These are phyloP conservation scores for Heliconius hermathena DNA, from an alignment of 1,140 invertebrate species.

Conservation along the genomic window DNA sequence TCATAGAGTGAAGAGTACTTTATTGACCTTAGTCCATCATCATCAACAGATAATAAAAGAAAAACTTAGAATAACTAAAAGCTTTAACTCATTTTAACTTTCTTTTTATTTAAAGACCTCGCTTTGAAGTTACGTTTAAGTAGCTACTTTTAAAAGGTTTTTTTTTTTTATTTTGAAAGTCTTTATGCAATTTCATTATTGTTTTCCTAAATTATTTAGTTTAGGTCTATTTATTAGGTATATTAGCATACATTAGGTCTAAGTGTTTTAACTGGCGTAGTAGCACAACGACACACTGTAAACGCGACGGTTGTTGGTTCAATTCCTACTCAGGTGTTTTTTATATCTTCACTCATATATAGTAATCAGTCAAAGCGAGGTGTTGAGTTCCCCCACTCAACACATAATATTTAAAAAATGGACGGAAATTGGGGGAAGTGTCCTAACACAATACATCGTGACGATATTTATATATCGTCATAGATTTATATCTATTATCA, in stretches of 20 bases:
- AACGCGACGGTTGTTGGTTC: too few relatives aligned
- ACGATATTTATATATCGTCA: too few relatives aligned
- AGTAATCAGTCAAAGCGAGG: too few relatives aligned
- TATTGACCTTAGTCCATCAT: background rate
- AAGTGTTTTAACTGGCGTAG: too few relatives aligned
- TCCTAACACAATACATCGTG: too few relatives aligned
- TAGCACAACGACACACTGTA: background rate
- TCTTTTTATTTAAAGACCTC: background rate
- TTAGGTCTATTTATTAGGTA: background rate
- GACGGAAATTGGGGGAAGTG: too few relatives aligned
- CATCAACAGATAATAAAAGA: slow-evolving; percentile 3
- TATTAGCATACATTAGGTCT: too few relatives aligned
- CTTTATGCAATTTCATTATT: background rate
- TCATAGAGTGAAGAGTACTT: background rate
- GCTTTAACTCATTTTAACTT: background rate
- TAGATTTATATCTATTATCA: too few relatives aligned
- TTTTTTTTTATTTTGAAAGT: background rate
- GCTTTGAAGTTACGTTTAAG: background rate
- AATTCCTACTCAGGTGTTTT: background rate
- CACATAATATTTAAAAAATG: too few relatives aligned
- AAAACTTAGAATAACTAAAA: background rate
- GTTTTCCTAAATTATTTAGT: background rate
- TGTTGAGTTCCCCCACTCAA: too few relatives aligned
- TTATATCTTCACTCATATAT: too few relatives aligned
- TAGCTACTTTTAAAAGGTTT: background rate